A percentile compares a stretch with the other conserved stretches of the same genome.
phyloP scores from a whole-genome alignment of 2,888 invertebrate species.

The Octodonta nipae region DNA sequence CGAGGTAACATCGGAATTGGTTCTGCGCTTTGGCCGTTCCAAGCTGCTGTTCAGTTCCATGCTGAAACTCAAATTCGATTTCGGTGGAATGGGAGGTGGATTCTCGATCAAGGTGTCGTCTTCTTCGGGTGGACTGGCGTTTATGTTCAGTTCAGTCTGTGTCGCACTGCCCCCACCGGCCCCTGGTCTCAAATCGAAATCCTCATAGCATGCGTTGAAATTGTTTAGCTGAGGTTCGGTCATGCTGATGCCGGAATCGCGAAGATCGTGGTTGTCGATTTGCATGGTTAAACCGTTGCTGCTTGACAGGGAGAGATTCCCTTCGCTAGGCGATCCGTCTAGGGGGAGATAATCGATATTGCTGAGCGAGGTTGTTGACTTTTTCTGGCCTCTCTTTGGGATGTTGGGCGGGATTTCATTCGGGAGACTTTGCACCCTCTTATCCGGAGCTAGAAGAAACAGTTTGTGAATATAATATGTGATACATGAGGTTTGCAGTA shows the following conservation, averaged over 20 bases:
- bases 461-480: too few relatives aligned
- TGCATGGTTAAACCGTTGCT: slow-evolving; percentile 18
- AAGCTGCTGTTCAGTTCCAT: slow-evolving; percentile 1
- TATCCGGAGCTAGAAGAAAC: slow-evolving; percentile 40
- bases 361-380: slow-evolving; percentile 38
- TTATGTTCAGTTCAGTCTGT: slow-evolving; percentile 32
- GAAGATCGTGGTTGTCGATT: slow-evolving; percentile 35
- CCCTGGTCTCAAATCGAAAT: slow-evolving; percentile 28
- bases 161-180: slow-evolving; percentile 12
- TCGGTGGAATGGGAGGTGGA: slow-evolving; percentile 33
- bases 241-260: slow-evolving; percentile 42
- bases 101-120: too few relatives aligned
- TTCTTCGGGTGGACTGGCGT: slow-evolving; percentile 8
- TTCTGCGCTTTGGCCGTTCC: slow-evolving; percentile 13
- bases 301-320: slow-evolving; percentile 25
- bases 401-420: slow-evolving; percentile 35
- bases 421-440: slow-evolving; percentile 34
- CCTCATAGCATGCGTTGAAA: slow-evolving; percentile 35
- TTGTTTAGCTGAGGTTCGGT: slow-evolving; percentile 33
- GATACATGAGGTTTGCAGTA: too few relatives aligned
- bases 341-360: slow-evolving; percentile 37
- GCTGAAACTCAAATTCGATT: slow-evolving; percentile 17
- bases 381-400: slow-evolving; percentile 35
- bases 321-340: slow-evolving; percentile 27
- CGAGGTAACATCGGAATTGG: slow-evolving; percentile 25